Base-by-base conservation (phyloP, 2,113 vertebrate species). In the Lophochroa leadbeateri region DNA sequence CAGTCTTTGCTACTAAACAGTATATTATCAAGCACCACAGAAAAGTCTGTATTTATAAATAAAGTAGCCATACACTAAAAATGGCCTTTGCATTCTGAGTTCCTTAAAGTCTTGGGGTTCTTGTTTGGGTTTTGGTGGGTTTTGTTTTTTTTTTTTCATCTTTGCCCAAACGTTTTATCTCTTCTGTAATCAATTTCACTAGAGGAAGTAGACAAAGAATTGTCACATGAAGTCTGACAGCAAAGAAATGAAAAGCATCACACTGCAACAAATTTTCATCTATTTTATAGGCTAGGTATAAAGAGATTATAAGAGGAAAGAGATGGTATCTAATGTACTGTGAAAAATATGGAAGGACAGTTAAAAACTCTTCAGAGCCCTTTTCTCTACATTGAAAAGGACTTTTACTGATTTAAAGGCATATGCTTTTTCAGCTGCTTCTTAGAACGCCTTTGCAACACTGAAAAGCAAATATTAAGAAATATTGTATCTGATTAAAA, bases 191-290 rank as follows among this genome's bases (percentile, higher is more conserved):
- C 63, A 92, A 55, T 82, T 67, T 83, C 28, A 39, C 55, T 35
- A 55, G 16, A 88, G 41, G 31, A 90, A 76, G 24, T n/a, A 81
- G 31, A 74, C 6, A 5, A 96, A 95, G 25, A 94, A 82, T 44
- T 83, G 67, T 50, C 58, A 92, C 71, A 60, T 84, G 37, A 43
- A 41, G 1, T 82, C 60, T 97, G 37, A 10, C 88, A 75, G 50
- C 68, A 94, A 94, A 90, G 81, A 69, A 92, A 93, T 70, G 41
- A 81, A 78, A 87, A 92, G 60, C 60, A 94, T 84, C 77, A 37
- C 93, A 96, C 57, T 82, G 52, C 55, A 97, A 75, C n/a, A 68
- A 49, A 46, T 69, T 75, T 92, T 92, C 31, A 91, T 93, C 25
- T 97, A 33, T 85, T 94, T 82, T 96, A 82, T 43, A 92, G 28